Base-by-base conservation (phyloP, 2,888 invertebrate species). In the Ceraclea dissimilis region DNA sequence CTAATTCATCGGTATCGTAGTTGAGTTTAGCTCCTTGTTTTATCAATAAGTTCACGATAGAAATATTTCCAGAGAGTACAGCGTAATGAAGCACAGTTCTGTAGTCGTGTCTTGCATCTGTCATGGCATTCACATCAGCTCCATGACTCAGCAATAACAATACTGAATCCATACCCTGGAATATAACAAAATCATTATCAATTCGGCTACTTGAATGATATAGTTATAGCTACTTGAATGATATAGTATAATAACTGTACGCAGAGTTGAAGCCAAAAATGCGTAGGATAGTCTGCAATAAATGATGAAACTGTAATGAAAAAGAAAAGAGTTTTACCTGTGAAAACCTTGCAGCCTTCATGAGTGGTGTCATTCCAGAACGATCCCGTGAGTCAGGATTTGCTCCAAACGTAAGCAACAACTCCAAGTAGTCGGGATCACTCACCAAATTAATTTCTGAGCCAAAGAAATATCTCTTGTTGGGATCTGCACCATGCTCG, bases 391-490 rank as follows among this genome's bases (percentile, higher is more conserved):
- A 87, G 70, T 95, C 91, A 44, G 94, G 90, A 69, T 90, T 83
- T 1, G 94, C 94, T 2, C 93, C 94, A 67, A 89, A 90, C 17
- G 84, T 84, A 56, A 95, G 78, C 60, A 94, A 74, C 63, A 94
- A 75, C 67, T 90, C 86, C 69, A 94, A 69, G 67, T 89, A 92
- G 63, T 90, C 86, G 51, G 88, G 76, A 66, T 93, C 89, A 0
- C 87, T 88, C 2, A 93, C 85, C 66, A 93, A 77, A 71, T 93
- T 93, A 66, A 95, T 90, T 73, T 95, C 93, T 0, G 90, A 81
- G 4, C 93, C 93, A 69, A 92, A 89, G 74, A 93, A 93, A 71
- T 93, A 92, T n/a, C 90, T 80, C 66, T 92, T 90, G 72, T 94
- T 93, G 4, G 93, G 90, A 70, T 93, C 87, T 0, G 93, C 93